A percentile compares a stretch with the other conserved stretches of the same genome.
These are phyloP conservation scores for Phenacoccus solenopsis DNA, from an alignment of 1,140 invertebrate genomes.

Conservation along the genomic window DNA sequence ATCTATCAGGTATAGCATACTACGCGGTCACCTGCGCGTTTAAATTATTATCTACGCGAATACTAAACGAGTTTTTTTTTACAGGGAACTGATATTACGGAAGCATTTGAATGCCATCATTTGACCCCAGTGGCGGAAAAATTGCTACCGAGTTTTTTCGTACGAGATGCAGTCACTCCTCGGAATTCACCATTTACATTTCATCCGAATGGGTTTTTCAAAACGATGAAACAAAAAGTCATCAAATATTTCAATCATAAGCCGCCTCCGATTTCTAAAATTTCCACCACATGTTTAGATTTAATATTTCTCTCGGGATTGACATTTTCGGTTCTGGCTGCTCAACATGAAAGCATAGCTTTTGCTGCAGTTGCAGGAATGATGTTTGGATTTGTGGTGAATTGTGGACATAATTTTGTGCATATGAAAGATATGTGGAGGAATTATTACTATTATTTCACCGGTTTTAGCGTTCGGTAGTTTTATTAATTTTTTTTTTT, in stretches of 20 bases:
- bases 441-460: constrained; percentile 66
- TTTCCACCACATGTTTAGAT: constrained; percentile 31
- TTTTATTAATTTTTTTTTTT: too few species aligned
- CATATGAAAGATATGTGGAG: constrained; percentile 66
- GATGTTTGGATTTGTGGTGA: constrained; percentile 41
- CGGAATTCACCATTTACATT: constrained; percentile 54
- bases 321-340: constrained; percentile 39
- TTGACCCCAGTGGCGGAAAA: constrained; percentile 36
- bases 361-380: constrained; percentile 39
- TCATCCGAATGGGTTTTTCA: constrained; percentile 52
- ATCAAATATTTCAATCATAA: background rate
- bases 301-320: constrained; percentile 38
- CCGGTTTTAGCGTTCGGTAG: constrained; percentile 22
- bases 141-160: constrained; percentile 46
- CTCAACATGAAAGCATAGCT: constrained; percentile 34
- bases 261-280: background rate
- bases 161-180: constrained; percentile 39
- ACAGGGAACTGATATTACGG: constrained; percentile 58
- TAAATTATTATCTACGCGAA: too few species aligned
- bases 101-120: constrained; percentile 56
- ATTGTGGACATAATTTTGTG: constrained; percentile 66
- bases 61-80: constrained; percentile 26
- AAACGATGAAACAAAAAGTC: constrained; percentile 39
- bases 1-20: too few species aligned
- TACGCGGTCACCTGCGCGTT: too few species aligned